Percentiles rank a stretch among this genome's conserved stretches.
phyloP scores from a whole-genome alignment of 2,888 invertebrate genomes.

The Autographa pulchrina region DNA sequence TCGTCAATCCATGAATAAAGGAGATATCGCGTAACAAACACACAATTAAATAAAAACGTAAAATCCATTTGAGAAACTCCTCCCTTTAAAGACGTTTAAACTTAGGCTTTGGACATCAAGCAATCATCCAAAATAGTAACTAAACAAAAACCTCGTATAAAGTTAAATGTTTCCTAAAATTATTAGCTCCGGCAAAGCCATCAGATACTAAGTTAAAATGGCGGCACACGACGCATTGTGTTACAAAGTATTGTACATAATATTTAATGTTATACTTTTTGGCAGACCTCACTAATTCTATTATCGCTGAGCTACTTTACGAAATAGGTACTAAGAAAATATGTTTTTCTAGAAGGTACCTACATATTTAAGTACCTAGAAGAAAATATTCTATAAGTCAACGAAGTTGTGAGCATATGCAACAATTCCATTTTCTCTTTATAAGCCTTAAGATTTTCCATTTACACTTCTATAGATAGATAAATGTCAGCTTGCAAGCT shows the following conservation, averaged over 20 bases:
- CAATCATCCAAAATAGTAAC: conserved; percentile 26
- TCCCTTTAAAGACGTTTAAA: too few species aligned
- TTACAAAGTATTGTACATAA: conserved; percentile 54
- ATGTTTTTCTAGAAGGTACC: conserved; percentile 18
- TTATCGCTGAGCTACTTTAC: conserved; percentile 31
- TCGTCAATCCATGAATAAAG: too few species aligned
- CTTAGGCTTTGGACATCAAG: background rate
- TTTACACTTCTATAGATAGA: too few species aligned
- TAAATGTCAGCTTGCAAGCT: too few species aligned
- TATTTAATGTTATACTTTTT: conserved; percentile 59
- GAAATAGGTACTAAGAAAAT: conserved; percentile 11
- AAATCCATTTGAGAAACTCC: too few species aligned
- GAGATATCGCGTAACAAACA: too few species aligned
- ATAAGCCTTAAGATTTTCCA: too few species aligned
- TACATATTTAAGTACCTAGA: conserved; percentile 5
- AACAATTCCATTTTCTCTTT: too few species aligned
- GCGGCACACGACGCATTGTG: conserved; percentile 24
- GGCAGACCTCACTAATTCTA: conserved; percentile 40
- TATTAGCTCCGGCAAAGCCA: conserved; percentile 35
- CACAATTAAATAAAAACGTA: too few species aligned
- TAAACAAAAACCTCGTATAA: conserved; percentile 26
- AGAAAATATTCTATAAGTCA: too few species aligned
- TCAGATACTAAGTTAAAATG: conserved; percentile 52
- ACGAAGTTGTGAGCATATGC: too few species aligned
- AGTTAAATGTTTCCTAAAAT: conserved; percentile 44